Evolutionary conservation across 1,140 invertebrate species (phyloP).

Genomic region (Zaprionus nigranus): DNA sequence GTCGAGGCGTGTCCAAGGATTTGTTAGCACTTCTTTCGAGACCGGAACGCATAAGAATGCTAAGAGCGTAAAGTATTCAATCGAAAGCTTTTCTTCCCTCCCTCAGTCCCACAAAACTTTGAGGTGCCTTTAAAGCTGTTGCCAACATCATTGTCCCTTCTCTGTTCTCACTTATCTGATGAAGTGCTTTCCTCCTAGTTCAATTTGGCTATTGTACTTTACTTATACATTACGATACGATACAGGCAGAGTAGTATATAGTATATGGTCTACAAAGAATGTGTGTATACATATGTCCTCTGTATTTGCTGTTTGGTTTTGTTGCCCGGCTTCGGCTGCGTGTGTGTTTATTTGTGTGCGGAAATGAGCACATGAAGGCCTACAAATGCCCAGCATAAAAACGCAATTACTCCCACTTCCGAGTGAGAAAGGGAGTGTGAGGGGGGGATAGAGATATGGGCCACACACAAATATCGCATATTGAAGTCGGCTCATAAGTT

Average conservation of each 20-base stretch:
- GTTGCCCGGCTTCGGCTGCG: constrained; percentile 43
- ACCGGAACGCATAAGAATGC: neutral
- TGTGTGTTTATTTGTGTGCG: constrained; percentile 74
- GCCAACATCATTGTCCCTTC: neutral
- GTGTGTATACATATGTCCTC: constrained; percentile 5
- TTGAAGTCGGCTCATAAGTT: constrained; percentile 45
- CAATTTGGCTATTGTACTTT: constrained; percentile 7
- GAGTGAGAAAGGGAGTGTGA: neutral
- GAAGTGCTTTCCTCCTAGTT: constrained; percentile 17
- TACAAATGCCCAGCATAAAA: constrained; percentile 75
- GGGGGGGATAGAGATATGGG: neutral
- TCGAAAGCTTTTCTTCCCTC: neutral
- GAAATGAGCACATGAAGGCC: constrained; percentile 77
- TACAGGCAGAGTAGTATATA: neutral
- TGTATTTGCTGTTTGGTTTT: constrained; percentile 15
- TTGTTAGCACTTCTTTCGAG: constrained; percentile 63
- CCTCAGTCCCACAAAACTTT: no score
- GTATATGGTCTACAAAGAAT: neutral
- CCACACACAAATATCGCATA: constrained; percentile 32
- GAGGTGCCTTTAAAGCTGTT: constrained; percentile 8
- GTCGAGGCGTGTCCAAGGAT: constrained; percentile 33
- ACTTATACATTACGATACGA: constrained; percentile 18
- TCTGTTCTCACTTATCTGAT: constrained; percentile 15
- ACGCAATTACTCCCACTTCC: constrained; percentile 79
- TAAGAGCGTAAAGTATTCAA: neutral